Evolutionary conservation across 2,888 invertebrate genomes (phyloP), one percentile per base, ranked within the genome.

Genomic region (Tenthredo mesomela): DNA sequence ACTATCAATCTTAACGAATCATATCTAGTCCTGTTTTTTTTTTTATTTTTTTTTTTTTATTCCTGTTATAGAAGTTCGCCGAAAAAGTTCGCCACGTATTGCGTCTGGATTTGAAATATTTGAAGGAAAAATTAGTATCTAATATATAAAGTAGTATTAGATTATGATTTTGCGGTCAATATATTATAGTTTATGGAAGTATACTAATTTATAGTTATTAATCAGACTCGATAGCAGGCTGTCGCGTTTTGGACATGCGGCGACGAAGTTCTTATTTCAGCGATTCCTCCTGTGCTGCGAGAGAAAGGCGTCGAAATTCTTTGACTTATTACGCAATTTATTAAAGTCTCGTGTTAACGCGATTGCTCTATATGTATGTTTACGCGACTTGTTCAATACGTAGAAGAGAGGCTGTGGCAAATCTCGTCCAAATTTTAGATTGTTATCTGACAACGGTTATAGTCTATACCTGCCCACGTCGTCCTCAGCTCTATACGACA

Each of bases 261-360:
- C 58, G 78, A 78, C 78, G 78, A 78, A 54, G 78, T 78, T 78
- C 37, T 78, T 58, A 78, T 78, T 80, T 61, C 61, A 5, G 50
- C 82, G 82, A 82, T 82, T 82, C 82, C n/a, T 58, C 29, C 25
- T 15, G 10, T 47, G 82, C n/a, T n/a, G 37, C 33, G 82, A 82
- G 82, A 82, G 82, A 82, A 82, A 82, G 82, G 82, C 82, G 50
- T 82, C 29, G 47, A 67, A 82, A 82, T 82, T 82, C 82, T 82
- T 70, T 50, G 67, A 25, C 21, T 61, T 70, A 82, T 82, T 82
- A 18, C 82, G 82, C 50, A 82, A 82, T 82, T 82, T 33, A 25
- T 61, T n/a, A 40, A 40, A 29, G 61, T 61, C n/a, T 1, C 37
- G 61, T 21, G 40, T 80, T 21, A 40, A 15, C 61, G 40, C 80